Evolutionary conservation across 2,113 vertebrate species (phyloP).

Genomic region (Charadrius vociferus): DNA sequence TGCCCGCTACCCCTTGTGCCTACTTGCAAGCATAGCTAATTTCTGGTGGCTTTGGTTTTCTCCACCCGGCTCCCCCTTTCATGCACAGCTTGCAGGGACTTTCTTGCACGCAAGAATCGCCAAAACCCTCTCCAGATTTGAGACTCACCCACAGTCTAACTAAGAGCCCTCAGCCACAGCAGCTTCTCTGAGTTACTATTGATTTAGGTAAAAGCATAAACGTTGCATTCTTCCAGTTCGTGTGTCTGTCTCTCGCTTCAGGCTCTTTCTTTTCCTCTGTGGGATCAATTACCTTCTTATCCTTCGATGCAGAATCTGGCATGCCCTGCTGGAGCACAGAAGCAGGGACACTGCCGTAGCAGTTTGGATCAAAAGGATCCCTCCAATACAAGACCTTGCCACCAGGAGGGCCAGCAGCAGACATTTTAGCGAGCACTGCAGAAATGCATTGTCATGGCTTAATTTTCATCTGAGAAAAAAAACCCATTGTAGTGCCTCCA

Average conservation of each 20-base stretch:
- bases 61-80: background rate
- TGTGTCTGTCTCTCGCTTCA: background rate
- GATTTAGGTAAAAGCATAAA: slow-evolving; percentile 41
- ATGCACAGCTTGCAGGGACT: background rate
- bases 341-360: background rate
- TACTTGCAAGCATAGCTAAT: background rate
- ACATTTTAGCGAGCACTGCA: background rate
- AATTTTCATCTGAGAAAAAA: background rate
- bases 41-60: background rate
- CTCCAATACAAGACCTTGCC: background rate
- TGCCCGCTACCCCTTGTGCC: background rate
- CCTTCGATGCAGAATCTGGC: background rate
- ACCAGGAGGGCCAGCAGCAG: background rate
- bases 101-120: background rate
- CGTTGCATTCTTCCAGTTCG: background rate
- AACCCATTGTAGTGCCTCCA: accelerated
- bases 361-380: background rate
- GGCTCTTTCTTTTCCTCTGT: slow-evolving; percentile 30
- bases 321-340: background rate
- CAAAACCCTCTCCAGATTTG: background rate
- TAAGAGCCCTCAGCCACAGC: background rate
- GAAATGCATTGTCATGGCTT: background rate
- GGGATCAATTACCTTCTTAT: slow-evolving; percentile 41
- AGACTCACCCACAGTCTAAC: background rate
- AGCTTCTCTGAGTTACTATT: background rate